A percentile compares a stretch with the other conserved stretches of the same genome.
Conservation (phyloP, 1,140 invertebrate genomes). For the Cherax destructor region DNA sequence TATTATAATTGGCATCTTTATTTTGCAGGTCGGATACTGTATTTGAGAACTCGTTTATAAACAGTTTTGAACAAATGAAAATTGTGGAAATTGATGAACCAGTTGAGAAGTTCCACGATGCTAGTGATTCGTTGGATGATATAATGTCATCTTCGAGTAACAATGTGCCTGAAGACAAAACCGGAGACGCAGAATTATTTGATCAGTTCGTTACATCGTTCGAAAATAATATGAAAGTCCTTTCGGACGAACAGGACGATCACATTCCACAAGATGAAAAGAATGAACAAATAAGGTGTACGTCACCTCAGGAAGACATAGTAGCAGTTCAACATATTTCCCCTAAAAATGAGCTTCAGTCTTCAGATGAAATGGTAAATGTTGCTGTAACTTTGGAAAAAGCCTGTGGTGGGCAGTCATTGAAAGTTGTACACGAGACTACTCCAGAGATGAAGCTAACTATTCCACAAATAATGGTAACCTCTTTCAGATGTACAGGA, state of each 20-base stretch:
- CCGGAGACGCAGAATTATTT: neutral
- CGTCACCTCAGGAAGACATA: too few species aligned
- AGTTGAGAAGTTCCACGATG: constrained; percentile 18
- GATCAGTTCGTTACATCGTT: neutral
- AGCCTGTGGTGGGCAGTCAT: too few species aligned
- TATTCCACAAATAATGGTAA: neutral
- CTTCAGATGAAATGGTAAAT: neutral
- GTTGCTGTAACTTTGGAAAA: neutral
- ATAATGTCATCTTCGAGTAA: neutral
- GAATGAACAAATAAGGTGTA: neutral
- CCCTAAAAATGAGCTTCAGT: neutral
- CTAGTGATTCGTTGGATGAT: neutral
- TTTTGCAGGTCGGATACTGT: neutral
- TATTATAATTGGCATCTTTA: neutral
- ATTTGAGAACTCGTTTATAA: constrained; percentile 25
- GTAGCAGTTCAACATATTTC: too few species aligned
- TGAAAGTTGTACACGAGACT: too few species aligned
- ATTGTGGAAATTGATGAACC: constrained; percentile 22
- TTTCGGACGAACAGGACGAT: neutral
- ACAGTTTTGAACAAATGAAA: constrained; percentile 29
- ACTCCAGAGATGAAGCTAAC: neutral
- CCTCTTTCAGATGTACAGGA: too few species aligned
- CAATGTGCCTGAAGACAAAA: neutral
- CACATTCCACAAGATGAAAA: neutral
- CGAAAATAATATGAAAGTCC: neutral